Percentiles rank a stretch among this genome's conserved stretches.
Evolutionary conservation across 2,797 vertebrate genomes (phyloP).

Genomic region (Staurois parvus): DNA sequence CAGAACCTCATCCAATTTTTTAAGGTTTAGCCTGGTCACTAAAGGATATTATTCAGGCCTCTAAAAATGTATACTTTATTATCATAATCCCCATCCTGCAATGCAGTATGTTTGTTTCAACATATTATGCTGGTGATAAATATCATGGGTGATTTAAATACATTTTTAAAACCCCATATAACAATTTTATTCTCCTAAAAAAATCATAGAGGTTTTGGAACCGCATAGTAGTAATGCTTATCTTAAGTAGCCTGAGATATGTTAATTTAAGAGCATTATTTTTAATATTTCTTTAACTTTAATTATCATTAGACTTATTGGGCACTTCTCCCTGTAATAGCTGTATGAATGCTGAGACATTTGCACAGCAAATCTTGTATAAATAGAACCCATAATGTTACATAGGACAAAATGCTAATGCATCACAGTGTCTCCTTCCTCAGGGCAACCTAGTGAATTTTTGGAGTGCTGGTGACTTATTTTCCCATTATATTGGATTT

Average conservation of each 20-base stretch:
- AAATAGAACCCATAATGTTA: no score
- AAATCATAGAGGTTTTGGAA: slow-evolving; percentile 42
- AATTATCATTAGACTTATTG: slow-evolving; percentile 57
- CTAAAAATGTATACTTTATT: slow-evolving; percentile 46
- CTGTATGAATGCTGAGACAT: no score
- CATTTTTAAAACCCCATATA: slow-evolving; percentile 61
- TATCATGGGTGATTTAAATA: slow-evolving; percentile 56
- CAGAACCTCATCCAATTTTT: no score
- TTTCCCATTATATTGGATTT: no score
- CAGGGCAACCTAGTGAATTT: no score
- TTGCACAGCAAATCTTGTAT: no score
- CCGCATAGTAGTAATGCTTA: slow-evolving; percentile 49
- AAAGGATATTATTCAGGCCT: slow-evolving; percentile 46
- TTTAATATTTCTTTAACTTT: slow-evolving; percentile 54
- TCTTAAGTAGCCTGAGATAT: slow-evolving; percentile 51
- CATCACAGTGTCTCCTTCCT: no score
- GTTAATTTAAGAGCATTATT: slow-evolving; percentile 54
- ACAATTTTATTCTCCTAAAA: slow-evolving; percentile 58
- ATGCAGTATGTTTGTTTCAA: slow-evolving; percentile 55
- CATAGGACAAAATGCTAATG: no score
- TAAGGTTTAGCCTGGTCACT: slow-evolving; percentile 54
- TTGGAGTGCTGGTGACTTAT: no score
- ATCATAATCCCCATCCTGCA: slow-evolving; percentile 55
- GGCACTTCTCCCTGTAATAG: slow-evolving; percentile 32
- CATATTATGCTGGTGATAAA: slow-evolving; percentile 57